Evolutionary conservation across 2,113 vertebrate species (phyloP).

Genomic region (Galeopterus variegatus): DNA sequence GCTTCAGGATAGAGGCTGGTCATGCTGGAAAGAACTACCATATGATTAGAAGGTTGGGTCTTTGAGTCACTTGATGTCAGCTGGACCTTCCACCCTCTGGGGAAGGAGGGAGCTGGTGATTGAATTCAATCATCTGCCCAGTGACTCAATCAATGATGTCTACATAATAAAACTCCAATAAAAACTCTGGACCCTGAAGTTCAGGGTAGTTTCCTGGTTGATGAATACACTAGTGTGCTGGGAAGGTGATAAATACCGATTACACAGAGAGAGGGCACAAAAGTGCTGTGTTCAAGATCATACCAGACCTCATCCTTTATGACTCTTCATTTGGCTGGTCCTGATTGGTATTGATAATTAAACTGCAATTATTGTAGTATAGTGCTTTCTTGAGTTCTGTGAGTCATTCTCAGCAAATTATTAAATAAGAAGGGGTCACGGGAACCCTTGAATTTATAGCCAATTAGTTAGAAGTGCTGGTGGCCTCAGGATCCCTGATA

Average conservation of each 20-base stretch:
- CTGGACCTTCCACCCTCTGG: neutral
- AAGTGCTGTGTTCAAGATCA: neutral
- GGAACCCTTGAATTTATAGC: neutral
- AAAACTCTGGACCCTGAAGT: neutral
- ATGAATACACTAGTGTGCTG: neutral
- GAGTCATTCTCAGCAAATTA: neutral
- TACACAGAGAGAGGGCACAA: neutral
- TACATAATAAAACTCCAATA: neutral
- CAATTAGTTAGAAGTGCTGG: neutral
- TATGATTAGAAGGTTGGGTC: neutral
- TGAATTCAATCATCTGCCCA: neutral
- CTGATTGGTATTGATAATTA: neutral
- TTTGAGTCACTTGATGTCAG: neutral
- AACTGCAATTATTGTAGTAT: neutral
- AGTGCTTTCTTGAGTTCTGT: neutral
- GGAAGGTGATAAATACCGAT: neutral
- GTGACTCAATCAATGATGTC: neutral
- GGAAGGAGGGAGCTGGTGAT: neutral
- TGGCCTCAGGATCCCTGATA: neutral
- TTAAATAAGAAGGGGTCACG: neutral
- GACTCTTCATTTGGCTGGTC: neutral
- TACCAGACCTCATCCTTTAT: neutral
- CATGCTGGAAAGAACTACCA: neutral
- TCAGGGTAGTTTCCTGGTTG: neutral
- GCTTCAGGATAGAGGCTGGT: neutral